Conservation (phyloP, 2,888 invertebrate genomes). For the Tetragonula carbonaria region DNA sequence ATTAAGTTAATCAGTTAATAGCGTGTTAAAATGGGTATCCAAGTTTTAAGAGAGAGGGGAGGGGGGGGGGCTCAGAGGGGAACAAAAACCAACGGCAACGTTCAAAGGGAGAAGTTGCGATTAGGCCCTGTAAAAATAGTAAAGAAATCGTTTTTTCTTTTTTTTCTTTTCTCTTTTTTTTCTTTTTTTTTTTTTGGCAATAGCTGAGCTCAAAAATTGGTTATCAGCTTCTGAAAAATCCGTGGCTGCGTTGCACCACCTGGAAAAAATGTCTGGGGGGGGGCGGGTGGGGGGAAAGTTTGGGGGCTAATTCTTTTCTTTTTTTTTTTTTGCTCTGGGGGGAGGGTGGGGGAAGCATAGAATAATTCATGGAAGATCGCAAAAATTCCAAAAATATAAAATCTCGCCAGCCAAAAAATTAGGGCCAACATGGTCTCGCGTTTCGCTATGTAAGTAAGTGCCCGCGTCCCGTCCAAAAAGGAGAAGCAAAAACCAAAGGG, state of each 20-base stretch:
- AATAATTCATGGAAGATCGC: slow-evolving; percentile 65
- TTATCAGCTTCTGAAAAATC: slow-evolving; percentile 83
- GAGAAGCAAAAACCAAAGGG: slow-evolving; percentile 12
- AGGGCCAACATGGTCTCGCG: slow-evolving; percentile 70
- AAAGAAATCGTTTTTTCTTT: slow-evolving; percentile 56
- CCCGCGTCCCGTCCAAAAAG: slow-evolving; percentile 59
- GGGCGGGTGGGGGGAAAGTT: slow-evolving; percentile 27
- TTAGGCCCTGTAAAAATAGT: slow-evolving; percentile 76
- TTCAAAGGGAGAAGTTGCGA: slow-evolving; percentile 71
- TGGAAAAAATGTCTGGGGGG: slow-evolving; percentile 79
- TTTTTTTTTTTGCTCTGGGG: background rate
- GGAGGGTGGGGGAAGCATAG: background rate
- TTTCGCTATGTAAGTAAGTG: slow-evolving; percentile 39
- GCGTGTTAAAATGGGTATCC: slow-evolving; percentile 74
- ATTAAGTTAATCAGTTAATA: slow-evolving; percentile 74
- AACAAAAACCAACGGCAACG: slow-evolving; percentile 71
- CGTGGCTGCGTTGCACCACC: slow-evolving; percentile 82
- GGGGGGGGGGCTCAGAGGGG: slow-evolving; percentile 35
- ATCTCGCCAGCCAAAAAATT: slow-evolving; percentile 83
- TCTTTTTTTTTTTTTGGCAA: slow-evolving; percentile 30
- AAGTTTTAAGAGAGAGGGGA: slow-evolving; percentile 52
- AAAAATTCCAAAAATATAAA: slow-evolving; percentile 84
- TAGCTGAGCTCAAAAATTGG: slow-evolving; percentile 82
- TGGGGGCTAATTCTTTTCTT: background rate
- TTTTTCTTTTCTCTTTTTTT: slow-evolving; percentile 29